Evolutionary conservation across 2,797 vertebrate genomes (phyloP).

Genomic region (Sebastes nivosus): DNA sequence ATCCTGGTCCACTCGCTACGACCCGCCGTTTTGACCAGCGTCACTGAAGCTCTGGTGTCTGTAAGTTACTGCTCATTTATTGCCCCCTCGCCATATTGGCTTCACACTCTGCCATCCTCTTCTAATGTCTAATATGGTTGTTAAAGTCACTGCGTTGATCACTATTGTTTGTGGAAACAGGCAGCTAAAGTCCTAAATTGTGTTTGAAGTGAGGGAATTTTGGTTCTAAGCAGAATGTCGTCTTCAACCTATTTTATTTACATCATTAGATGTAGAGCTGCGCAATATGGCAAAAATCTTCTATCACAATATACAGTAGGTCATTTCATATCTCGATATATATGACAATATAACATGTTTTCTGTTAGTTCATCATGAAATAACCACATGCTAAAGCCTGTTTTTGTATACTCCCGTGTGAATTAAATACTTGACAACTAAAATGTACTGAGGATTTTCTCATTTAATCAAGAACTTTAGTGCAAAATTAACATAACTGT

Average conservation of each 20-base stretch:
- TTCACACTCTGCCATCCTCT: background rate
- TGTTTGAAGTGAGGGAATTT: background rate
- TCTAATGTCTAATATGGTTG: background rate
- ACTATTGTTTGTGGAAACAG: background rate
- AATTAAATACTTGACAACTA: too few relatives aligned
- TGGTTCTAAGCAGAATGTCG: background rate
- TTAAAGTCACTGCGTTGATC: background rate
- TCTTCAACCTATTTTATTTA: background rate
- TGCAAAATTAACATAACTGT: too few relatives aligned
- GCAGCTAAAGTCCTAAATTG: background rate
- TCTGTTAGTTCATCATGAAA: too few relatives aligned
- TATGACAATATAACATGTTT: too few relatives aligned
- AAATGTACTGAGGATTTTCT: too few relatives aligned
- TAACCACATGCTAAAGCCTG: too few relatives aligned
- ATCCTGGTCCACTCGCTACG: constrained; percentile 96
- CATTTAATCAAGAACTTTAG: too few relatives aligned
- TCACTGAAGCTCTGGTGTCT: constrained; percentile 96
- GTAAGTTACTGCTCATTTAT: constrained; percentile 80
- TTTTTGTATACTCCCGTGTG: too few relatives aligned
- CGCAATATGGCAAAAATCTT: too few relatives aligned
- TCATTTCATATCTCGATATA: too few relatives aligned
- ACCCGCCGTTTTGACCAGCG: constrained; percentile 95
- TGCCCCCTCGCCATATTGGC: background rate
- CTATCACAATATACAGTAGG: too few relatives aligned
- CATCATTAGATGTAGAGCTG: background rate